These are phyloP conservation scores for Otis tarda DNA, from an alignment of 2,113 vertebrate genomes.

Conservation along the genomic window DNA sequence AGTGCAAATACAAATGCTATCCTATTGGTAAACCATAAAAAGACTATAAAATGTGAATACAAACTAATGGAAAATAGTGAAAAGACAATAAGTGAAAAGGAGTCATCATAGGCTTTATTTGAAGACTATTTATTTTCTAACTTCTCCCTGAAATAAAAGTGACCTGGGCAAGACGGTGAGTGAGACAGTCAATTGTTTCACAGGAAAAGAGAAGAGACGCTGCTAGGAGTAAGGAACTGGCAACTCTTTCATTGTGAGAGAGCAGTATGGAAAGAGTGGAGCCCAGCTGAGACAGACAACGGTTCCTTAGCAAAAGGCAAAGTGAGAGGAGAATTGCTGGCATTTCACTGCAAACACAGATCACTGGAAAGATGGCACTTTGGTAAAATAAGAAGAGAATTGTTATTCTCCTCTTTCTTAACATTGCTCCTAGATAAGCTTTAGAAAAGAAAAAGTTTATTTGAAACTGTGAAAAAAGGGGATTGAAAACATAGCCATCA, in stretches of 20 bases:
- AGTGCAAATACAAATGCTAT: background rate
- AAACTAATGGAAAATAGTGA: background rate
- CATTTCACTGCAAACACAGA: background rate
- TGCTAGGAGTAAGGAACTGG: background rate
- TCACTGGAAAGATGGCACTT: background rate
- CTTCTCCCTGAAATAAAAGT: background rate
- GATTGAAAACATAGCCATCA: background rate
- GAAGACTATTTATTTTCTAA: background rate
- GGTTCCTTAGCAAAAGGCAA: background rate
- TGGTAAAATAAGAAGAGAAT: background rate
- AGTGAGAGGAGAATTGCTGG: background rate
- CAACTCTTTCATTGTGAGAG: background rate
- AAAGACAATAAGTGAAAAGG: background rate
- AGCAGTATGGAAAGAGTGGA: background rate
- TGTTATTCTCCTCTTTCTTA: background rate
- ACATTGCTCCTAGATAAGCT: background rate
- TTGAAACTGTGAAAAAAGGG: background rate
- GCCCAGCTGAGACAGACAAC: background rate
- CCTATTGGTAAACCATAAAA: background rate
- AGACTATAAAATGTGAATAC: background rate
- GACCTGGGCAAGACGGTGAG: background rate
- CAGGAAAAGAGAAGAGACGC: background rate
- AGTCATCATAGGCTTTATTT: background rate
- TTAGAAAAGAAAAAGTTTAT: background rate
- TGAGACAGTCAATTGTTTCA: background rate